Evolutionary conservation across 2,797 vertebrate species (phyloP), one percentile per base, ranked within the genome.

Genomic region (Peromyscus nudipes): DNA sequence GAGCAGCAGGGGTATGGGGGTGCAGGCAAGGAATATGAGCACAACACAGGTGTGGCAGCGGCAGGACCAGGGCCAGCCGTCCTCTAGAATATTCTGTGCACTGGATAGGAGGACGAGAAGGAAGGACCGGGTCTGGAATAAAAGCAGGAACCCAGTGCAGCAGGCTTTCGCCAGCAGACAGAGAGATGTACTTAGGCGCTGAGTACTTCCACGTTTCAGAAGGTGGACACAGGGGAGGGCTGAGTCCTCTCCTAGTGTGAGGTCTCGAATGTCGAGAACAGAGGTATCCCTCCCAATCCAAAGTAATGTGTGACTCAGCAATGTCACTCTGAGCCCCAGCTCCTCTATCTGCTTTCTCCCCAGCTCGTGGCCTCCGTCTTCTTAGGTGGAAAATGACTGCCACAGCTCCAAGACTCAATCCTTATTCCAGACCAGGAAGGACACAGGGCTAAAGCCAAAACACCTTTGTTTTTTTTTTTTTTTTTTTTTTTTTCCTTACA

Each of bases 371-470:
- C 31, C 87, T 92, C 90, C n/a, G 65, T 77, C 57, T 67, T 88
- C 57, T 80, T 88, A 73, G 43, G 73, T 76, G 79, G 62, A 92
- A 64, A 97, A 92, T 64, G 21, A 49, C 81, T 75, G 80, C 84
- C 84, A 9, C 16, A 46, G 84, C 27, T 65, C 93, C 5, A 46
- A 37, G 46, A 67, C 17, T 94, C 65, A 31, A 17, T 80, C 77
- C 86, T 91, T 64, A 64, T 83, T 82, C 75, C 46, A 83, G n/a
- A 55, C 17, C 67, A 19, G 40, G 79, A 88, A 88, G 71, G 17
- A 37, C 16, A 37, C 19, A 0, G 1, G 17, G 46, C 62, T 10
- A 69, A 90, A 19, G 52, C 31, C n/a, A 65, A 46, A 96, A 81
- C 8, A 1, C 77, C 49, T 52, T 10, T 34, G 71, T 81, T 80